Percentiles rank a stretch among this genome's conserved stretches.
Conservation (phyloP, 1,140 invertebrate species). For the Drosophila melanogaster region Release_6_plus_ISO1_MT NT_037436.4:2330501-2331000, state of each 20-base stretch:
- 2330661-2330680: conserved; percentile 59
- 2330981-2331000: too few relatives aligned
- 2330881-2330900: conserved; percentile 22
- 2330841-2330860: conserved; percentile 4
- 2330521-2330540: conserved; percentile 77
- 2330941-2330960: neutral
- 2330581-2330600: conserved; percentile 77
- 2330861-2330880: too few relatives aligned
- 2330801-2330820: conserved; percentile 4
- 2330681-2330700: conserved; percentile 54
- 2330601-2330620: conserved; percentile 71
- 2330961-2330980: too few relatives aligned
- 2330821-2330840: conserved; percentile 21
- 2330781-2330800: conserved; percentile 24
- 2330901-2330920: conserved; percentile 17
- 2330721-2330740: conserved; percentile 52
- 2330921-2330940: conserved; percentile 4
- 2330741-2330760: conserved; percentile 17
- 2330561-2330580: conserved; percentile 74
- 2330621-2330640: conserved; percentile 45
- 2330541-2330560: conserved; percentile 50
- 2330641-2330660: conserved; percentile 8
- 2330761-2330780: conserved; percentile 31
- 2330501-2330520: conserved; percentile 35
- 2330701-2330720: conserved; percentile 19